Evolutionary conservation across 1,140 invertebrate species (phyloP).

Genomic region (Halictus rubicundus): DNA sequence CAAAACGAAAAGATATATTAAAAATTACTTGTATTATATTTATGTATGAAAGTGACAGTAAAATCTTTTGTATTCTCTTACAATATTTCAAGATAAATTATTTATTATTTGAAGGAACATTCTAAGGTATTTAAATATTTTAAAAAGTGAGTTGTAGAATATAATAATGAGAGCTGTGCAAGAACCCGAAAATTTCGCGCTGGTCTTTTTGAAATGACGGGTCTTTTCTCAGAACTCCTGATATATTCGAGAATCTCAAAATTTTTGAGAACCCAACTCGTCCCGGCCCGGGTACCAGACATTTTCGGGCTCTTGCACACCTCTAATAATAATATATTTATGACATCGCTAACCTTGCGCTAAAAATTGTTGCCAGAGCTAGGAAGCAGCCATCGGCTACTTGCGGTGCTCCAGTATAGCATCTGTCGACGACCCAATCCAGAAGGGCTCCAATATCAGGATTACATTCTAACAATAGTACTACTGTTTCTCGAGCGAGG

Average conservation of each 20-base stretch:
- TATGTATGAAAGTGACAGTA: not conserved
- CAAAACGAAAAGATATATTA: slow-evolving; percentile 58
- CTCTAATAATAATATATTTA: not conserved
- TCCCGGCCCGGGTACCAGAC: too few species aligned
- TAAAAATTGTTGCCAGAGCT: slow-evolving; percentile 97
- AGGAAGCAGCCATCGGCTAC: slow-evolving; percentile 98
- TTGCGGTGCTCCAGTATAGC: slow-evolving; percentile 94
- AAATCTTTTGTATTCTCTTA: slow-evolving; percentile 18
- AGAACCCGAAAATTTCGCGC: too few species aligned
- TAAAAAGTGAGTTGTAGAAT: not conserved
- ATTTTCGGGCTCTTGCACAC: too few species aligned
- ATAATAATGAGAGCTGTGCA: not conserved
- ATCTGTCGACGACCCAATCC: slow-evolving; percentile 98
- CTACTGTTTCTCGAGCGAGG: slow-evolving; percentile 95
- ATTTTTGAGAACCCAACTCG: too few species aligned
- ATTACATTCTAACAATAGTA: slow-evolving; percentile 97
- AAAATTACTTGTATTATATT: slow-evolving; percentile 3
- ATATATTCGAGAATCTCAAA: too few species aligned
- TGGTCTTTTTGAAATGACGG: too few species aligned
- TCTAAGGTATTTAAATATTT: not conserved
- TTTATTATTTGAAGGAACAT: slow-evolving; percentile 3
- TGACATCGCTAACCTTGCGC: slow-evolving; percentile 86
- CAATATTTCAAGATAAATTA: slow-evolving; percentile 23
- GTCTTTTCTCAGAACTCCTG: too few species aligned
- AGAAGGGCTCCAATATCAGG: slow-evolving; percentile 95